phyloP scores from a whole-genome alignment of 2,888 invertebrate genomes.

The Orthosia incerta region DNA sequence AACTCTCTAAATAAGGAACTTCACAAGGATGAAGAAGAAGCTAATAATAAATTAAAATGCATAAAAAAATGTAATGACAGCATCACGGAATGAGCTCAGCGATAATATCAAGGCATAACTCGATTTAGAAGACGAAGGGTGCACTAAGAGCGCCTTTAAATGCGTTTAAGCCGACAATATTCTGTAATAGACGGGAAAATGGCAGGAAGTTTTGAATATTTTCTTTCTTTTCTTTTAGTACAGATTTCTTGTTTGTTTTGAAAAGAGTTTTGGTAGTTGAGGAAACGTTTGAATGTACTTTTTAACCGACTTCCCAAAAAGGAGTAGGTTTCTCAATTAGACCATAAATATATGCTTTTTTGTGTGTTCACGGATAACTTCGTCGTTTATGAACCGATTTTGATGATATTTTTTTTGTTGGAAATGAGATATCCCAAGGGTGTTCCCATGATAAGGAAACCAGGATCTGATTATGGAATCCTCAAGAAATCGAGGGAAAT shows the following conservation, averaged over 20 bases:
- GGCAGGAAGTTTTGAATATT: slow-evolving; percentile 1
- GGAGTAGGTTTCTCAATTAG: too few relatives aligned
- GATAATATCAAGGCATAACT: slow-evolving; percentile 50
- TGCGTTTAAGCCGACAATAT: slow-evolving; percentile 42
- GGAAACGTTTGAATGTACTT: neutral
- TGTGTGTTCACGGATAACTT: too few relatives aligned
- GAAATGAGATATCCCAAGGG: too few relatives aligned
- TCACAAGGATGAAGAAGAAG: slow-evolving; percentile 17
- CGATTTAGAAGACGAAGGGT: slow-evolving; percentile 52
- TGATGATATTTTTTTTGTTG: too few relatives aligned
- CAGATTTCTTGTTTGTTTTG: neutral
- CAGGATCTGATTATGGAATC: too few relatives aligned
- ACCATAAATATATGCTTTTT: too few relatives aligned
- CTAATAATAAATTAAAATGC: slow-evolving; percentile 48
- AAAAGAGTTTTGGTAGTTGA: neutral
- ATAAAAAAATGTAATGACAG: slow-evolving; percentile 40
- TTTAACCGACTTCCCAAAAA: too few relatives aligned
- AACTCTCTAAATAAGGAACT: slow-evolving; percentile 14
- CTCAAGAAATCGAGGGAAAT: too few relatives aligned
- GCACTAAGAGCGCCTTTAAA: slow-evolving; percentile 41
- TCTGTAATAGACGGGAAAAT: slow-evolving; percentile 27
- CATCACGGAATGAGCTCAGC: slow-evolving; percentile 30
- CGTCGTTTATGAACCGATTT: too few relatives aligned
- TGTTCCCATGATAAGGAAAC: too few relatives aligned
- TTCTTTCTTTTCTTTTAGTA: neutral